Evolutionary conservation across 2,797 vertebrate genomes (phyloP).

Genomic region (Sebastes itinus): DNA sequence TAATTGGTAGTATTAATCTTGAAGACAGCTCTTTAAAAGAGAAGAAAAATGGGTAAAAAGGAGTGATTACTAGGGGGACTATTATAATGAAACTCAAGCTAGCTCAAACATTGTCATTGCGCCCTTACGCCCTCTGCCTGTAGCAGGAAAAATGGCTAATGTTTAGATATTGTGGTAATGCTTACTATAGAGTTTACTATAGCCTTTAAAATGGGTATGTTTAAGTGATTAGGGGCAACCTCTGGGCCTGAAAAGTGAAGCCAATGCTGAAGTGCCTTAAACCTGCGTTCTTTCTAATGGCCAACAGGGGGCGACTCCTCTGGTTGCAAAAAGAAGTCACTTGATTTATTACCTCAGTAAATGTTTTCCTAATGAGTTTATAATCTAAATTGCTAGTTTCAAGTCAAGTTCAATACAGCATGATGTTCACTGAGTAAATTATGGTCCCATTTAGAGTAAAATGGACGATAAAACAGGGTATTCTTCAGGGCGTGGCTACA

Average conservation of each 20-base stretch:
- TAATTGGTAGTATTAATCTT: slow-evolving; percentile 22
- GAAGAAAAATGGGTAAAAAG: neutral
- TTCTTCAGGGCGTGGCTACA: no score
- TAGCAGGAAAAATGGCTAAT: neutral
- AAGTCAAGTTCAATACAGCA: neutral
- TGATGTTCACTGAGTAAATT: neutral
- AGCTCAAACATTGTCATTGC: neutral
- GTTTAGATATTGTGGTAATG: neutral
- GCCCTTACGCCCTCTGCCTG: neutral
- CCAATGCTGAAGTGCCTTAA: neutral
- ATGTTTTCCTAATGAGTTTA: neutral
- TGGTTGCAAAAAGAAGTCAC: neutral
- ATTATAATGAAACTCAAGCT: neutral
- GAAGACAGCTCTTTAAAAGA: neutral
- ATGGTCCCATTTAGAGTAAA: no score
- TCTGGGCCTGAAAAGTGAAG: neutral
- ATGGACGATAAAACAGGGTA: no score
- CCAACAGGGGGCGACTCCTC: neutral
- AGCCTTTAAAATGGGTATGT: neutral
- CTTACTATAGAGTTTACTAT: neutral
- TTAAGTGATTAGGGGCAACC: neutral
- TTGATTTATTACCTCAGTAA: neutral
- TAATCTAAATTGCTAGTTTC: neutral
- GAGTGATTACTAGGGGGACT: neutral
- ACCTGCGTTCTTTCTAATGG: neutral